These are phyloP conservation scores for Pogonomyrmex californicus DNA, from an alignment of 1,140 invertebrate species.

Conservation along the genomic window DNA sequence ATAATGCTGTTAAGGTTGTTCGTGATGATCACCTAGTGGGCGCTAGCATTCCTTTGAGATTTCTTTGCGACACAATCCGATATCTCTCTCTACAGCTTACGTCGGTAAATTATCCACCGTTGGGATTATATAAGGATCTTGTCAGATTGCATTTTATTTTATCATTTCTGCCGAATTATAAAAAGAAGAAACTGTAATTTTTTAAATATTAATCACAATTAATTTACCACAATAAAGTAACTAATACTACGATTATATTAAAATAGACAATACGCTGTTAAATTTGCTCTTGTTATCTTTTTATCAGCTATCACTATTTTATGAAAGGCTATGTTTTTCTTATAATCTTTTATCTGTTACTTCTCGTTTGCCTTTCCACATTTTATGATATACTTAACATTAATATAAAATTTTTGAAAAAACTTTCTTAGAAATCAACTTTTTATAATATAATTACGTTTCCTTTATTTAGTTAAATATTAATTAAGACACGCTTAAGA, in stretches of 20 bases:
- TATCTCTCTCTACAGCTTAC: constrained; percentile 28
- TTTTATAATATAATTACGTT: neutral
- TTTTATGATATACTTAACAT: neutral
- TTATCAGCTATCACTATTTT: neutral
- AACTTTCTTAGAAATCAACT: constrained; percentile 8
- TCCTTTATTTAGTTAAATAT: neutral
- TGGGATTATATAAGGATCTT: constrained; percentile 13
- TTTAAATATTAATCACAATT: neutral
- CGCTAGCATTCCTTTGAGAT: constrained; percentile 71
- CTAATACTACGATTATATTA: neutral
- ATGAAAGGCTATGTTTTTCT: neutral
- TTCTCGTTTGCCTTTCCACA: neutral
- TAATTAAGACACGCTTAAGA: neutral
- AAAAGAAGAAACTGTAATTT: neutral
- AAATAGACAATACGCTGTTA: neutral
- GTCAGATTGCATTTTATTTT: constrained; percentile 17
- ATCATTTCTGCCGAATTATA: constrained; percentile 38
- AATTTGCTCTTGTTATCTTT: neutral
- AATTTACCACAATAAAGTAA: neutral
- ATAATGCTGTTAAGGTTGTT: constrained; percentile 69
- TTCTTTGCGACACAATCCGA: constrained; percentile 46
- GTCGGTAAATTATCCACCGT: constrained; percentile 76
- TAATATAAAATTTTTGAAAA: neutral
- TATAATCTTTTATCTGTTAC: neutral
- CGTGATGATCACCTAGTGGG: constrained; percentile 67